Evolutionary conservation across 1,140 invertebrate species (phyloP).

Genomic region (Drosophila cardini): DNA sequence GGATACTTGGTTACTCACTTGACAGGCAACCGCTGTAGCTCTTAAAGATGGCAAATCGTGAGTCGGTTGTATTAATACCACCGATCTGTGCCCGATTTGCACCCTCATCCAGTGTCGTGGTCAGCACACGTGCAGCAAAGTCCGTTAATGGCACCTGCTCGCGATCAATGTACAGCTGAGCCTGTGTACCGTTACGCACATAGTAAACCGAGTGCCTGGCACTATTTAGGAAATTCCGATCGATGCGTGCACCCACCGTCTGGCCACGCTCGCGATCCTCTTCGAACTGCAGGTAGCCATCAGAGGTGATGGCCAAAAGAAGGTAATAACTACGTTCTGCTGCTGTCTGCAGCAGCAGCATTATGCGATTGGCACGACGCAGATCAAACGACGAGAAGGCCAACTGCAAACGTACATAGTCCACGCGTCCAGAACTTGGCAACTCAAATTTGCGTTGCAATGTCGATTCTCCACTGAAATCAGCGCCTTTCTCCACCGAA

Average conservation of each 20-base stretch:
- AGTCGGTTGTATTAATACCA: conserved; percentile 93
- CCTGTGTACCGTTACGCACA: conserved; percentile 89
- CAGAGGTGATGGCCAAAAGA: conserved; percentile 91
- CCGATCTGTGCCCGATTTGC: conserved; percentile 93
- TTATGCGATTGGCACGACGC: conserved; percentile 90
- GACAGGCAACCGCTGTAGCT: conserved; percentile 95
- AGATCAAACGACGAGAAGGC: conserved; percentile 93
- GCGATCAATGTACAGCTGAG: conserved; percentile 90
- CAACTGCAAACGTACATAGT: conserved; percentile 90
- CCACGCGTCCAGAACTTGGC: conserved; percentile 87
- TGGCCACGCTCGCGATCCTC: conserved; percentile 91
- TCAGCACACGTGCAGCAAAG: conserved; percentile 88
- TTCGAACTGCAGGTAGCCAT: conserved; percentile 93
- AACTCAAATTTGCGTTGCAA: conserved; percentile 91
- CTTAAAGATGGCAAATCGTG: conserved; percentile 91
- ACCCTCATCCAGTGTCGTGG: conserved; percentile 87
- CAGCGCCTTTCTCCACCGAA: conserved; percentile 92
- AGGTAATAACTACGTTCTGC: conserved; percentile 93
- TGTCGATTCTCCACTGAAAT: conserved; percentile 94
- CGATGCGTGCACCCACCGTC: conserved; percentile 89
- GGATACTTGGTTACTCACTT: conserved; percentile 87
- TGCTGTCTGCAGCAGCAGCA: conserved; percentile 92
- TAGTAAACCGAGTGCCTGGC: conserved; percentile 95
- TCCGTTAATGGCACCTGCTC: conserved; percentile 89
- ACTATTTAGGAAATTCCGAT: conserved; percentile 91